Percentiles rank a stretch among this genome's conserved stretches.
These are phyloP conservation scores for Theristus sp. DNA, from an alignment of 2,888 invertebrate species.

Conservation along the genomic window DNA sequence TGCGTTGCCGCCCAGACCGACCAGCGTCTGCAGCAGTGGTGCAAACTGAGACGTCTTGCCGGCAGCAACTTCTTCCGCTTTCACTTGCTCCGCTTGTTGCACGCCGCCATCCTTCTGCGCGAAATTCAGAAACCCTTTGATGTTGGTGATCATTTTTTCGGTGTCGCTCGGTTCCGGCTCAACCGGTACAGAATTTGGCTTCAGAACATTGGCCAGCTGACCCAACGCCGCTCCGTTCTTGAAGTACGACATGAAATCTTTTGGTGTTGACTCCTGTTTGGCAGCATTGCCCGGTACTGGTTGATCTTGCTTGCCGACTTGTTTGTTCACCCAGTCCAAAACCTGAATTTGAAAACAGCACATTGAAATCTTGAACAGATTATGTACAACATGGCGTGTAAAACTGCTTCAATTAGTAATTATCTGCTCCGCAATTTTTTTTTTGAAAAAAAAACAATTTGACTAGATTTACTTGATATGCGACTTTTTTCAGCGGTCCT, in stretches of 20 bases:
- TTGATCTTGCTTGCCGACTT: neutral
- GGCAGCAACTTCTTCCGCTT: neutral
- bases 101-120: neutral
- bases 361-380: no score
- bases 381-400: neutral
- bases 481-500: neutral
- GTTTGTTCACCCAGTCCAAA: neutral
- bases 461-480: no score
- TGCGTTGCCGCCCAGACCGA: neutral
- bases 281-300: neutral
- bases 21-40: neutral
- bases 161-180: neutral
- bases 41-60: neutral
- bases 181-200: neutral
- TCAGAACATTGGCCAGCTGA: neutral
- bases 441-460: no score
- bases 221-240: neutral
- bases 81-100: neutral
- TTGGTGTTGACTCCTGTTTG: neutral
- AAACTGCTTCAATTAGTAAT: neutral
- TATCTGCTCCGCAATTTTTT: neutral
- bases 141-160: neutral
- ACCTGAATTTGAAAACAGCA: no score
- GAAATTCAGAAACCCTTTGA: neutral
- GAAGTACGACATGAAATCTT: neutral